These are phyloP conservation scores for Hyposoter didymator DNA, from an alignment of 2,888 invertebrate genomes.

Conservation along the genomic window DNA sequence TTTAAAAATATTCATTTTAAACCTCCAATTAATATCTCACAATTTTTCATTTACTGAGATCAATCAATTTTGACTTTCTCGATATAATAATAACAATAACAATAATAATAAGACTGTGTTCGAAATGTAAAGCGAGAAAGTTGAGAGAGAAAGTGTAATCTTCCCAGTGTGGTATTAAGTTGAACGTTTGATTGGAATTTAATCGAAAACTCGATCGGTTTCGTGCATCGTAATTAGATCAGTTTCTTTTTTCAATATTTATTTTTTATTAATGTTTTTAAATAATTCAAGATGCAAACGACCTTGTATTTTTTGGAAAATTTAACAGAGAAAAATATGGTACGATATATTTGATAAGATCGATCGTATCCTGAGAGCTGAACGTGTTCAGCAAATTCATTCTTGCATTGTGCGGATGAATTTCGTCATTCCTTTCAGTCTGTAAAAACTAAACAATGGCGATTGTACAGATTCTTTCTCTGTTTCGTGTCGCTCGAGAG, in stretches of 20 bases:
- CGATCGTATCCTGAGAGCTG: constrained; percentile 21
- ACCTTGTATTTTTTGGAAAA: background rate
- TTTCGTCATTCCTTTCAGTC: constrained; percentile 10
- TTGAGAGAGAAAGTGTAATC: constrained; percentile 28
- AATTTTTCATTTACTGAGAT: background rate
- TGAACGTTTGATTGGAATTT: constrained; percentile 14
- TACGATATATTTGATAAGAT: constrained; percentile 25
- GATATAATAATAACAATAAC: background rate
- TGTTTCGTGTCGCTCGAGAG: constrained; percentile 7
- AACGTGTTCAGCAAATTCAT: constrained; percentile 47
- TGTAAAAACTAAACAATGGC: constrained; percentile 48
- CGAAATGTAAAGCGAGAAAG: constrained; percentile 13
- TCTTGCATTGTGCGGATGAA: constrained; percentile 24
- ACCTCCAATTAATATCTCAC: background rate
- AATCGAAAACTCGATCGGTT: constrained; percentile 19
- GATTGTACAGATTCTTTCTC: constrained; percentile 21
- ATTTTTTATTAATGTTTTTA: background rate
- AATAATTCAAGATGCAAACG: background rate
- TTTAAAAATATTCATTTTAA: background rate
- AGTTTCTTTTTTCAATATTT: background rate
- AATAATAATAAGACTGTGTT: background rate
- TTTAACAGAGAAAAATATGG: background rate
- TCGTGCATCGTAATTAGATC: background rate
- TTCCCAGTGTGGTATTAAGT: background rate
- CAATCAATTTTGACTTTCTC: constrained; percentile 31